Evolutionary conservation across 23 tunicate genomes (phyloP).

Genomic region (Phallusia fumigata): DNA sequence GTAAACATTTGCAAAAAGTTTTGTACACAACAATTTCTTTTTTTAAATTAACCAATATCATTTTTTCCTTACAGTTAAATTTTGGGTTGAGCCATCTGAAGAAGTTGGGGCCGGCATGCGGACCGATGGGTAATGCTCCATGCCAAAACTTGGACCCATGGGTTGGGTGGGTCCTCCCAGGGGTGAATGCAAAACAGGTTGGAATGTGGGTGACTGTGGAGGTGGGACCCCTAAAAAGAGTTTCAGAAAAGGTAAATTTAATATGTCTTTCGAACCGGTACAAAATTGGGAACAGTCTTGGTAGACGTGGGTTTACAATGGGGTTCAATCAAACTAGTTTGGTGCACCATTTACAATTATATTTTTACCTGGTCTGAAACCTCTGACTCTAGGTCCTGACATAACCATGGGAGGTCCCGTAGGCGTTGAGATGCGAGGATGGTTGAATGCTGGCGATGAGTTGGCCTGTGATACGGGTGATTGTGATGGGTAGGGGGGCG

Average conservation of each 20-base stretch:
- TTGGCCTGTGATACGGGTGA: constrained; percentile 6
- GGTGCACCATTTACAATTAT: too few species aligned
- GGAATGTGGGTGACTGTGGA: not conserved
- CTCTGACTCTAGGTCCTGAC: constrained; percentile 33
- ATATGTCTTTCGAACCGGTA: too few species aligned
- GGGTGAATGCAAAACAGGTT: constrained; percentile 5
- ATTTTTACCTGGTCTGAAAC: constrained; percentile 12
- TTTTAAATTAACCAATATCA: too few species aligned
- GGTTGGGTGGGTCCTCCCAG: not conserved
- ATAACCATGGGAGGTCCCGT: constrained; percentile 31
- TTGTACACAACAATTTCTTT: too few species aligned
- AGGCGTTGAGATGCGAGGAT: constrained; percentile 31
- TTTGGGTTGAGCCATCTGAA: not conserved
- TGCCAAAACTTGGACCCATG: not conserved
- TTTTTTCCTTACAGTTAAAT: not conserved
- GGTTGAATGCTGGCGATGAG: not conserved
- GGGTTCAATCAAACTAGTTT: too few species aligned
- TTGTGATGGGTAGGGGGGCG: constrained; percentile 79
- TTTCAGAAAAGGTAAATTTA: too few species aligned
- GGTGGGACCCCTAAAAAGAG: not conserved
- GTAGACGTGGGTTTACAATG: too few species aligned
- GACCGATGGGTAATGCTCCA: constrained; percentile 7
- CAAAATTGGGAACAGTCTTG: too few species aligned
- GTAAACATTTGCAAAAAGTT: too few species aligned
- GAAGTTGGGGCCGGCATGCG: not conserved